Conservation (phyloP, 1,140 invertebrate genomes). For the Drosophila nikananu region DNA sequence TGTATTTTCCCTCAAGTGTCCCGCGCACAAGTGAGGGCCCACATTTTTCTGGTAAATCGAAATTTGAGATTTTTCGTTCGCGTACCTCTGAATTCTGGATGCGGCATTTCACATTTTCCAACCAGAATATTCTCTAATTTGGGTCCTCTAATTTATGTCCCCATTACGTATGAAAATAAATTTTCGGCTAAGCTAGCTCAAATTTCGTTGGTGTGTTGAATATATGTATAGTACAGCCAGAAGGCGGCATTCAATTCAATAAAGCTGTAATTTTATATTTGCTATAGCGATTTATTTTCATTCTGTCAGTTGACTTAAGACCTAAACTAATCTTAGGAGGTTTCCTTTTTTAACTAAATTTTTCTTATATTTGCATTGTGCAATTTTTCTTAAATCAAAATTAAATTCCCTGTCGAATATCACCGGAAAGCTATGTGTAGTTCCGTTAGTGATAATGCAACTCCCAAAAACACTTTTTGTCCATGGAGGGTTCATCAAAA, state of each 20-base stretch:
- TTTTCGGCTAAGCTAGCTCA: background rate
- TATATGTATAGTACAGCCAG: background rate
- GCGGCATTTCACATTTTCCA: constrained; percentile 2
- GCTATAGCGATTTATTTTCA: background rate
- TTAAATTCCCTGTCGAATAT: background rate
- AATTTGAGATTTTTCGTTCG: background rate
- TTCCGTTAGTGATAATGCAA: background rate
- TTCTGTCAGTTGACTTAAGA: background rate
- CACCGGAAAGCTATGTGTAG: background rate
- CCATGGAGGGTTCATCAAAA: constrained; percentile 5
- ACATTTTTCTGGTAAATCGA: constrained; percentile 13
- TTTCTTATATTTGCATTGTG: background rate
- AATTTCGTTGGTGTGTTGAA: background rate
- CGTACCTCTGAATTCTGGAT: constrained; percentile 2
- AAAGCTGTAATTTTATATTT: background rate
- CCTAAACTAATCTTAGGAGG: background rate
- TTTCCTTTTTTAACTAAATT: too few relatives aligned
- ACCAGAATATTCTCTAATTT: constrained; percentile 8
- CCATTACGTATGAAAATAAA: constrained; percentile 9
- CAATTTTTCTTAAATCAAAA: background rate
- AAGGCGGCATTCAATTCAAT: background rate
- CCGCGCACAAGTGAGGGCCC: constrained; percentile 20
- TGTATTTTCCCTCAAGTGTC: constrained; percentile 25
- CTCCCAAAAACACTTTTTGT: background rate
- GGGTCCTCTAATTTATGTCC: constrained; percentile 7